phyloP scores from a whole-genome alignment of 2,888 invertebrate genomes.

The Abrostola tripartita region DNA sequence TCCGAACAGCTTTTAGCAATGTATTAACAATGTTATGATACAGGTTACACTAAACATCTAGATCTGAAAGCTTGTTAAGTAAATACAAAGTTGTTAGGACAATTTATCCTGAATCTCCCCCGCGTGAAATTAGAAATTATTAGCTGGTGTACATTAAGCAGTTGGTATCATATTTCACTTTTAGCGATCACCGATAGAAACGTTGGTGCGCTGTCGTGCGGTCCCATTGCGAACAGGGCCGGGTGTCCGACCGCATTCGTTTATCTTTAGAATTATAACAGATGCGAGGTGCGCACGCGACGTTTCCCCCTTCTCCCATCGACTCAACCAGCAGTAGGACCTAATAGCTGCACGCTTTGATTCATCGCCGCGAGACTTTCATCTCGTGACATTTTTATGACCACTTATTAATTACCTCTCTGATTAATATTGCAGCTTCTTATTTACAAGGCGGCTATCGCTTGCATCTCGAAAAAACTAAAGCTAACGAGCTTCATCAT shows the following conservation, averaged over 20 bases:
- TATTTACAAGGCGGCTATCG: constrained; percentile 35
- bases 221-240: constrained; percentile 45
- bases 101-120: constrained; percentile 16
- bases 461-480: constrained; percentile 29
- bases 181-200: constrained; percentile 31
- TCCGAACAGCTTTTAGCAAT: constrained; percentile 45
- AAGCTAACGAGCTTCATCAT: constrained; percentile 40
- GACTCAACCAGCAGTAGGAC: constrained; percentile 31
- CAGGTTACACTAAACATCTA: constrained; percentile 26
- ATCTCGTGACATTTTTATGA: constrained; percentile 51
- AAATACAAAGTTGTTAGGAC: constrained; percentile 14
- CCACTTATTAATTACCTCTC: constrained; percentile 47
- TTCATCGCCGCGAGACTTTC: constrained; percentile 58
- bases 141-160: constrained; percentile 13
- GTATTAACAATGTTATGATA: constrained; percentile 47
- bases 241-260: constrained; percentile 51
- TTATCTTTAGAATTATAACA: constrained; percentile 62
- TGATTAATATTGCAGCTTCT: constrained; percentile 44
- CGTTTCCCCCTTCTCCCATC: constrained; percentile 53
- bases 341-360: constrained; percentile 56
- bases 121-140: constrained; percentile 19
- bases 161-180: constrained; percentile 29
- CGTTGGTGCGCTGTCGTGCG: constrained; percentile 33
- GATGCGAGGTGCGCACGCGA: constrained; percentile 66
- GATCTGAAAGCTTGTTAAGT: constrained; percentile 31